These are phyloP conservation scores for Scaptomyza parva DNA, from an alignment of 2,888 invertebrate genomes.

Conservation along the genomic window DNA sequence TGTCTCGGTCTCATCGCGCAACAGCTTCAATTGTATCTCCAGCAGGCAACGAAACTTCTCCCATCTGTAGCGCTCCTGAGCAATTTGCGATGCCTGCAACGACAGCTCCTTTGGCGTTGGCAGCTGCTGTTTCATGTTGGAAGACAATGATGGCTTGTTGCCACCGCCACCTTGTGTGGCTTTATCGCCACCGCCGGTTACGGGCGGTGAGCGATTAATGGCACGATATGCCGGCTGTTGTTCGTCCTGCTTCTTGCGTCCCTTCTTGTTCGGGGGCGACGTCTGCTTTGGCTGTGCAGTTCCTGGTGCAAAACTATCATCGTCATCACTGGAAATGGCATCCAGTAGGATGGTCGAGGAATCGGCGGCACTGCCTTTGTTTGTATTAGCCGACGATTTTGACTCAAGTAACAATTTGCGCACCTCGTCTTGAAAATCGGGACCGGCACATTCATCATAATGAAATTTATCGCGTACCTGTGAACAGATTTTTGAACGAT, in stretches of 20 bases:
- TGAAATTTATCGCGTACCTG: conserved; percentile 89
- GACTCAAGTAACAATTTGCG: conserved; percentile 82
- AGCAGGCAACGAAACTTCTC: conserved; percentile 85
- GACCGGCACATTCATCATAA: conserved; percentile 87
- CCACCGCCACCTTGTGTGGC: not conserved
- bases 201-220: conserved; percentile 75
- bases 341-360: conserved; percentile 78
- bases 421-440: conserved; percentile 86
- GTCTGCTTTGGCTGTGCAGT: not conserved
- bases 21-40: conserved; percentile 84
- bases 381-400: conserved; percentile 82
- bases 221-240: conserved; percentile 72
- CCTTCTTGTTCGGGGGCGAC: conserved; percentile 54
- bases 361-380: conserved; percentile 67
- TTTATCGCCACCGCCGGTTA: conserved; percentile 25
- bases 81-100: conserved; percentile 83
- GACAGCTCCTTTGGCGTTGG: conserved; percentile 83
- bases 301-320: conserved; percentile 52
- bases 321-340: conserved; percentile 80
- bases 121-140: conserved; percentile 49
- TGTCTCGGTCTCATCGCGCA: conserved; percentile 89
- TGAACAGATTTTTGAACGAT: conserved; percentile 87
- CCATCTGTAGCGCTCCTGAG: conserved; percentile 86
- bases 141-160: not conserved
- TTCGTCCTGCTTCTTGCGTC: conserved; percentile 49